Evolutionary conservation across 1,140 invertebrate species (phyloP), one percentile per base, ranked within the genome.

Genomic region (Drosophila trapezifrons): DNA sequence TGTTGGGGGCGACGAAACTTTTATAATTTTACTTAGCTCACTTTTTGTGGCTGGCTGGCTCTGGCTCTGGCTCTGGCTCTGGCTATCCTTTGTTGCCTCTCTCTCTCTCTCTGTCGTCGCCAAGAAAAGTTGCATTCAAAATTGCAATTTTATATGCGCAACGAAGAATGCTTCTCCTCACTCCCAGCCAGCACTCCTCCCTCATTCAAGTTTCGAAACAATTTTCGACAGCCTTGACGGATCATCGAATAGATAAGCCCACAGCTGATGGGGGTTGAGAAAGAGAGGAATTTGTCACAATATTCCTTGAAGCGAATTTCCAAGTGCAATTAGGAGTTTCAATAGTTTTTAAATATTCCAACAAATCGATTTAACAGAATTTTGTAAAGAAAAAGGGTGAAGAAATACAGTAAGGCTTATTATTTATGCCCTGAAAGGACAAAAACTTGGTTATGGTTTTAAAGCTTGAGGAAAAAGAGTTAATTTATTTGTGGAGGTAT

Each of bases 71-170:
- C 15, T 29, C 15, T 29, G 51, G 29, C 54, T 64, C 37, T 37
- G 45, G 27, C 51, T n/a, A 54, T 54, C 51, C 51, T 37, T 54
- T 54, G 25, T 35, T 57, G 59, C 37, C 51, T 13, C 17, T 25
- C n/a, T 35, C 18, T 29, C 56, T 62, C 43, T 20, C 15, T 37
- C n/a, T 56, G 15, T 18, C 18, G 47, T 62, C 35, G 69, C 35
- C 72, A 10, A 60, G 46, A 15, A 47, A 63, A 72, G 42, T 73
- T 74, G 67, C 71, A 74, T 67, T 55, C 54, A 64, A 80, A 80
- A 80, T 80, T 71, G 78, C 62, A 81, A 62, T 82, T 81, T 77
- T 40, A 81, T 58, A 77, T 80, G 58, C 78, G 18, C 49, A 65
- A 46, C 54, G 58, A 69, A 64, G 43, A 59, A 59, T 56, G 45